phyloP scores from a whole-genome alignment of 2,888 invertebrate genomes.

The Keiferia lycopersicella region DNA sequence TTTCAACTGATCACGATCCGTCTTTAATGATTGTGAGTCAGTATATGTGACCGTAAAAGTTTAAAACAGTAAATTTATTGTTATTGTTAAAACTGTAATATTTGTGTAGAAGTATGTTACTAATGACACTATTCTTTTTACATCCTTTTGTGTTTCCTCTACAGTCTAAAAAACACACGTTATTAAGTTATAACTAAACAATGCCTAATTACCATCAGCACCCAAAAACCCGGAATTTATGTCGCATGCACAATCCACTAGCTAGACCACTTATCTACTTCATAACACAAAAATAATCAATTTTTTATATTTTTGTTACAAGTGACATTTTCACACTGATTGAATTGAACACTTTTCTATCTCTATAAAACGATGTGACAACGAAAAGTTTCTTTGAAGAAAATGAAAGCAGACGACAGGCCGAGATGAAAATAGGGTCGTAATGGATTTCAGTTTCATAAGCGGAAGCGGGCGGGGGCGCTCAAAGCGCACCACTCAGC shows the following conservation, averaged over 20 bases:
- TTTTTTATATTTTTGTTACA: too few species aligned
- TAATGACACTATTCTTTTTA: constrained; percentile 3
- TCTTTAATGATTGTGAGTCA: too few species aligned
- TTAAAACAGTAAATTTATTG: too few species aligned
- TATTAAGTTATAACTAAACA: not conserved
- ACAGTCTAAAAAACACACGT: not conserved
- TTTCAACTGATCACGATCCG: too few species aligned
- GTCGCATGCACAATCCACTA: not conserved
- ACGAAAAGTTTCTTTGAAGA: constrained; percentile 14
- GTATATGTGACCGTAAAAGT: too few species aligned
- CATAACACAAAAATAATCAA: too few species aligned
- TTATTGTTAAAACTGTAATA: constrained; percentile 24
- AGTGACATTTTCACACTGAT: not conserved
- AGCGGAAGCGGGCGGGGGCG: constrained; percentile 14
- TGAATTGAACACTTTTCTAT: not conserved
- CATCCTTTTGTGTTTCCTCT: not conserved
- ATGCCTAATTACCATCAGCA: not conserved
- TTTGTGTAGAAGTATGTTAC: constrained; percentile 21
- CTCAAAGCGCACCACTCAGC: constrained; percentile 21
- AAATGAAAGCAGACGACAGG: constrained; percentile 23
- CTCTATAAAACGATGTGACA: constrained; percentile 12
- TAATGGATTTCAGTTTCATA: constrained; percentile 32
- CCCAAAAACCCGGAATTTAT: not conserved
- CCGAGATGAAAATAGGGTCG: constrained; percentile 24
- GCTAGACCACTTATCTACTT: not conserved